phyloP scores from a whole-genome alignment of 1,140 invertebrate species.

The Ceratina australensis region DNA sequence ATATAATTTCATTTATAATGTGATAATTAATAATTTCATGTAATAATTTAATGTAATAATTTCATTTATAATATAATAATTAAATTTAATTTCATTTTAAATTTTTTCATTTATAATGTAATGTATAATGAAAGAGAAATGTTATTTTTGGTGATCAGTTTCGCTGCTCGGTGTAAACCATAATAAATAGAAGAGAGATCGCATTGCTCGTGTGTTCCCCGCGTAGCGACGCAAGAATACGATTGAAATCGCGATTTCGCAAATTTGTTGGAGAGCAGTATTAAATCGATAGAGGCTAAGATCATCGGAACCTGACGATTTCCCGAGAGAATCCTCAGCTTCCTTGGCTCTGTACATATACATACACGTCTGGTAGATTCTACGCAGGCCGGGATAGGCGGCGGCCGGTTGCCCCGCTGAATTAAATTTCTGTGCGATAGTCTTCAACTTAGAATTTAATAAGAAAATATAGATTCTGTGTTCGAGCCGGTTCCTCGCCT shows the following conservation, averaged over 20 bases:
- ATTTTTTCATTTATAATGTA: too few species aligned
- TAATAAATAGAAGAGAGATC: background rate
- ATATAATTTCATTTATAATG: too few species aligned
- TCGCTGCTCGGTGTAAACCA: too few species aligned
- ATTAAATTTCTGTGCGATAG: constrained; percentile 15
- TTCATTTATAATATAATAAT: too few species aligned
- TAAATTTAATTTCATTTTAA: too few species aligned
- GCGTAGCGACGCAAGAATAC: background rate
- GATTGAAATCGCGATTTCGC: background rate
- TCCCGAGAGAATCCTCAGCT: too few species aligned
- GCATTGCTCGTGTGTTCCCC: constrained; percentile 14
- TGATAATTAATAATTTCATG: too few species aligned
- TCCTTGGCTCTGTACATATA: background rate
- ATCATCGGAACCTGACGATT: too few species aligned
- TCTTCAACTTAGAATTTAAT: constrained; percentile 22
- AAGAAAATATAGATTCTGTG: constrained; percentile 40
- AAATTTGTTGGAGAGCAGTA: constrained; percentile 18
- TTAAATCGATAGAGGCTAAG: background rate
- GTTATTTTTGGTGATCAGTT: too few species aligned
- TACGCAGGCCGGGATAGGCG: background rate
- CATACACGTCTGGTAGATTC: constrained; percentile 13
- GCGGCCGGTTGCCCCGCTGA: background rate
- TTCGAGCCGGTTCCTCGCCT: background rate
- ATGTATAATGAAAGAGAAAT: too few species aligned
- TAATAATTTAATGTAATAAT: too few species aligned